phyloP scores from a whole-genome alignment of 2,888 invertebrate species.

The Mythimna lalbum region DNA sequence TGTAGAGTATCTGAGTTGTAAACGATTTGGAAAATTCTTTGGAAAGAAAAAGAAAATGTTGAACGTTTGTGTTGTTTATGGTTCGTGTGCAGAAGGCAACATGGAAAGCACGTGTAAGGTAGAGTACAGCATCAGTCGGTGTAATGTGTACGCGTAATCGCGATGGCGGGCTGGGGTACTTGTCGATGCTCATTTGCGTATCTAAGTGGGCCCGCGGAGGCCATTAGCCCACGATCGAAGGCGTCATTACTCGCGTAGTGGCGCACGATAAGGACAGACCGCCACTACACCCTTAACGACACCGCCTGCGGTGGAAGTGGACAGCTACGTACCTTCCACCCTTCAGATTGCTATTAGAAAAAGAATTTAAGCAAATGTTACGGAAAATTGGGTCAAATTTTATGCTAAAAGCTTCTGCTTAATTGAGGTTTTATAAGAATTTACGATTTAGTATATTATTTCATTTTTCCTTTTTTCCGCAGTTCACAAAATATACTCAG shows the following conservation, averaged over 20 bases:
- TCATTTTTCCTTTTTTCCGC: slow-evolving; percentile 31
- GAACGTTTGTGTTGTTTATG: background rate
- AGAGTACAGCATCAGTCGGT: slow-evolving; percentile 68
- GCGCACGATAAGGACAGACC: slow-evolving; percentile 85
- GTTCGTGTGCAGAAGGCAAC: slow-evolving; percentile 18
- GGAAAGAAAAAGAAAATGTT: background rate
- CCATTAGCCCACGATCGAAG: slow-evolving; percentile 89
- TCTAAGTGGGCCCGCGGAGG: slow-evolving; percentile 89
- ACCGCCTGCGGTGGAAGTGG: slow-evolving; percentile 80
- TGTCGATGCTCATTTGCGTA: slow-evolving; percentile 90
- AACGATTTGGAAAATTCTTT: slow-evolving; percentile 29
- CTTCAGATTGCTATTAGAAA: slow-evolving; percentile 70
- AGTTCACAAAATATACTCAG: slow-evolving; percentile 16
- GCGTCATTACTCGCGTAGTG: slow-evolving; percentile 88
- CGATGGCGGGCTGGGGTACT: slow-evolving; percentile 75
- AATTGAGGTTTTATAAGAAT: slow-evolving; percentile 63
- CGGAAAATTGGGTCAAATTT: slow-evolving; percentile 66
- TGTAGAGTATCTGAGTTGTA: slow-evolving; percentile 13
- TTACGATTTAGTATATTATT: slow-evolving; percentile 58
- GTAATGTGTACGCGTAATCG: slow-evolving; percentile 78
- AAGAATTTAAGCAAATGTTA: slow-evolving; percentile 67
- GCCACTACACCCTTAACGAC: slow-evolving; percentile 84
- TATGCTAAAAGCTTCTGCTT: slow-evolving; percentile 62
- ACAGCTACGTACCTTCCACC: slow-evolving; percentile 78
- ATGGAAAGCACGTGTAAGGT: slow-evolving; percentile 50